Conservation (phyloP, 2,797 vertebrate species). For the Meriones psammophilus region DNA sequence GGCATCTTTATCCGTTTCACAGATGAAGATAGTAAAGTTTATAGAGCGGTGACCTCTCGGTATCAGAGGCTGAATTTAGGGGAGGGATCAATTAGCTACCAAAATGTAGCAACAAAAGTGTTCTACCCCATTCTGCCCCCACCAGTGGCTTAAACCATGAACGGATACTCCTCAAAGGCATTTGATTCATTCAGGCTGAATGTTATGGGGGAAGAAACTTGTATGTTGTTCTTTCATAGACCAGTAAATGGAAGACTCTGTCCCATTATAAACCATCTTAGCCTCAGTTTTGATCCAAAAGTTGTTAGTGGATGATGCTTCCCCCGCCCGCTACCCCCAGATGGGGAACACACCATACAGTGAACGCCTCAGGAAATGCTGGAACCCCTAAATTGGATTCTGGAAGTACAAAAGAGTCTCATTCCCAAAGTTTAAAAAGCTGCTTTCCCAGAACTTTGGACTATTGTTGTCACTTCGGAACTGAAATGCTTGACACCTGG, state of each 20-base stretch:
- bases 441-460: not conserved
- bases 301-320: not conserved
- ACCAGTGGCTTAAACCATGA: constrained; percentile 1
- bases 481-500: constrained; percentile 68
- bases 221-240: not conserved
- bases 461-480: not conserved
- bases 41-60: not conserved
- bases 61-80: not conserved
- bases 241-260: not conserved
- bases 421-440: not conserved
- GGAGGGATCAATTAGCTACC: not conserved
- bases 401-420: not conserved
- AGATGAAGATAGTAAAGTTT: constrained; percentile 5
- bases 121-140: not conserved
- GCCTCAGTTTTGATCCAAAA: constrained; percentile 28
- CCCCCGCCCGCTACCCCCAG: not conserved
- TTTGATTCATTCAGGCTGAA: constrained; percentile 61
- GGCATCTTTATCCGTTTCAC: not conserved
- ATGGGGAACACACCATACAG: not conserved
- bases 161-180: not conserved
- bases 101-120: not conserved
- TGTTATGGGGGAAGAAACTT: not conserved
- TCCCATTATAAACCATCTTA: not conserved
- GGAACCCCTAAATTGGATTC: not conserved
- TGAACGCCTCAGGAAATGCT: not conserved